phyloP scores from a whole-genome alignment of 2,888 invertebrate genomes.

The Thera britannica region DNA sequence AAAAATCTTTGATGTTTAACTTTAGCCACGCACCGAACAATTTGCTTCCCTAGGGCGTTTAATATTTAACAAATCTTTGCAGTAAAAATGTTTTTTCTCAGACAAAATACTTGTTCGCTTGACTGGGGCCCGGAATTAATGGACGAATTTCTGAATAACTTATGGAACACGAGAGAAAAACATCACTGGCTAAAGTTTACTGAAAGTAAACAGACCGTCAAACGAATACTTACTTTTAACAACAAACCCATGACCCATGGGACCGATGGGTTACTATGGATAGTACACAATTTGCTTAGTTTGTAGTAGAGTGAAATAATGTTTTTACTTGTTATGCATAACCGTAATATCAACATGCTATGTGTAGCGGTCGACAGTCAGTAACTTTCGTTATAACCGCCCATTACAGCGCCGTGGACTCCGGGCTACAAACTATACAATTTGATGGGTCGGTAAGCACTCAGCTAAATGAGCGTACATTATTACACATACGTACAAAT shows the following conservation, averaged over 20 bases:
- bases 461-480: slow-evolving; percentile 15
- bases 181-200: not conserved
- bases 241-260: too few relatives aligned
- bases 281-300: too few relatives aligned
- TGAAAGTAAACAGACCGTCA: not conserved
- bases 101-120: slow-evolving; percentile 12
- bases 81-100: slow-evolving; percentile 1
- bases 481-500: slow-evolving; percentile 22
- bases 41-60: not conserved
- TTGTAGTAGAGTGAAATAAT: too few relatives aligned
- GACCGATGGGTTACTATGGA: too few relatives aligned
- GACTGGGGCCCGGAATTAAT: slow-evolving; percentile 7
- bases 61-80: slow-evolving; percentile 12
- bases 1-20: not conserved
- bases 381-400: not conserved
- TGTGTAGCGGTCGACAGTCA: too few relatives aligned
- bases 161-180: slow-evolving; percentile 5
- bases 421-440: slow-evolving; percentile 11
- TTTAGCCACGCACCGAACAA: not conserved
- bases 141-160: slow-evolving; percentile 21
- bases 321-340: too few relatives aligned
- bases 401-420: not conserved
- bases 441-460: slow-evolving; percentile 23
- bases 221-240: not conserved
- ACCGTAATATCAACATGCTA: too few relatives aligned